Percentiles rank a stretch among this genome's conserved stretches.
phyloP scores from a whole-genome alignment of 2,113 vertebrate genomes.

The Microtus ochrogaster region DNA sequence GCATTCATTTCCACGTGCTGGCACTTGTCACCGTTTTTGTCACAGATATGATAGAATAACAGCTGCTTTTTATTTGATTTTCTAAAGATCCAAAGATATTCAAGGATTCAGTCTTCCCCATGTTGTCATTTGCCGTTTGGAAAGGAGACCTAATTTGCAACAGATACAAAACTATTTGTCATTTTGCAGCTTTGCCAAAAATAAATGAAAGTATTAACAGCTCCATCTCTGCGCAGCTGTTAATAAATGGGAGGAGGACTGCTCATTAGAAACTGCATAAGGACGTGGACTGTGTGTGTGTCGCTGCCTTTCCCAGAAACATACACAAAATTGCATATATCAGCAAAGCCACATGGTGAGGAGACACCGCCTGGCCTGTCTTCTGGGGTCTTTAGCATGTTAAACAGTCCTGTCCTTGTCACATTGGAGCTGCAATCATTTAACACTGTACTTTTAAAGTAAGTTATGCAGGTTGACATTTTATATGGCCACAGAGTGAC shows the following conservation, averaged over 20 bases:
- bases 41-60: constrained; percentile 80
- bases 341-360: constrained; percentile 75
- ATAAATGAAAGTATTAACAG: constrained; percentile 92
- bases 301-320: constrained; percentile 83
- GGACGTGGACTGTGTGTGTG: constrained; percentile 80
- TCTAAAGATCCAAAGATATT: constrained; percentile 84
- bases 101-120: constrained; percentile 79
- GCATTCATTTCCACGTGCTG: constrained; percentile 69
- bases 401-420: constrained; percentile 4
- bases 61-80: constrained; percentile 85
- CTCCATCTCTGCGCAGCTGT: constrained; percentile 89
- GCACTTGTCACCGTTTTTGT: constrained; percentile 69
- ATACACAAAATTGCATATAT: constrained; percentile 75
- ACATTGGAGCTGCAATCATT: constrained; percentile 12
- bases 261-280: constrained; percentile 85
- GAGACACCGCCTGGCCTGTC: neutral
- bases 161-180: constrained; percentile 88
- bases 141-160: constrained; percentile 87
- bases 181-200: constrained; percentile 88
- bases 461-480: constrained; percentile 8
- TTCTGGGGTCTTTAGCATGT: neutral
- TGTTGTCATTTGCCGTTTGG: constrained; percentile 86
- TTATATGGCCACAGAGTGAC: constrained; percentile 33
- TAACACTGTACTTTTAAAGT: constrained; percentile 1
- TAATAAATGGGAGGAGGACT: constrained; percentile 86